Evolutionary conservation across 2,113 vertebrate species (phyloP).

Genomic region (Rissa tridactyla): DNA sequence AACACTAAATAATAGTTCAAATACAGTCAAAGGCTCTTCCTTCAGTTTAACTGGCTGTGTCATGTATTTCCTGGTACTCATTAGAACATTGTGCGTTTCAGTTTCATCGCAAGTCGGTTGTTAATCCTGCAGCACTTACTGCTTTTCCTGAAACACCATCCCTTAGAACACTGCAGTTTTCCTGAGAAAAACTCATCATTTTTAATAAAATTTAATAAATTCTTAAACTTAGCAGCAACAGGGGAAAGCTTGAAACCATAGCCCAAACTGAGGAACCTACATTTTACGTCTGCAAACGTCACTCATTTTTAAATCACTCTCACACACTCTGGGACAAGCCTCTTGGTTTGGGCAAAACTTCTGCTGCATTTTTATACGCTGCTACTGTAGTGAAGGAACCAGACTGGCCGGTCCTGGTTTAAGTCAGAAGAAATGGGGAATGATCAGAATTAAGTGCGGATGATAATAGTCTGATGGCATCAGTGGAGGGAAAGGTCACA

Average conservation of each 20-base stretch:
- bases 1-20: neutral
- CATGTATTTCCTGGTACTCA: neutral
- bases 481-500: neutral
- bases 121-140: neutral
- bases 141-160: neutral
- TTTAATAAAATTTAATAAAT: neutral
- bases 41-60: neutral
- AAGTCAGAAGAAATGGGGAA: neutral
- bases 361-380: neutral
- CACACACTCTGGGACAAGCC: rapidly evolving
- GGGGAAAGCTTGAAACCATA: neutral
- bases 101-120: neutral
- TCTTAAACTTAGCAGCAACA: neutral
- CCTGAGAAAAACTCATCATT: neutral
- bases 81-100: neutral
- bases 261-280: neutral
- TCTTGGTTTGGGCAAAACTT: neutral
- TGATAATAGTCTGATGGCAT: neutral
- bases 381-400: neutral
- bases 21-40: neutral
- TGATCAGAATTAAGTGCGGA: neutral
- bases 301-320: neutral
- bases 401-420: neutral
- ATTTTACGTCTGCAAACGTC: neutral
- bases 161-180: neutral